Base-by-base conservation (phyloP, 2,888 invertebrate species). In the Dicroscelio sp. region DNA sequence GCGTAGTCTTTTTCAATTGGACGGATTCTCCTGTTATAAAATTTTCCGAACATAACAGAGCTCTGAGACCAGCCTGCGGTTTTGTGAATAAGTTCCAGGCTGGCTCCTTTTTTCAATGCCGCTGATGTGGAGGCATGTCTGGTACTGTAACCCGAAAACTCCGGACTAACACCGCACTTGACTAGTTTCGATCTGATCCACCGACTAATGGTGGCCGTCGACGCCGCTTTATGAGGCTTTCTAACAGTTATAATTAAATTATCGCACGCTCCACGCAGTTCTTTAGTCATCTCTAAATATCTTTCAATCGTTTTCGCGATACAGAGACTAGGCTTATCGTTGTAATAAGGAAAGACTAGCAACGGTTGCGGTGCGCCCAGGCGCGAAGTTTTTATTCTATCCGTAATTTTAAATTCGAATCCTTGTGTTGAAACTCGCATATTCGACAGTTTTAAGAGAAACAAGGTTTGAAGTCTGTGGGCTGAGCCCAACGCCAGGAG, bases 381-480 rank as follows among this genome's bases (percentile, higher is more conserved):
- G 0, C 86, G 48, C 6, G 89, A 91, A 6, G 88, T 92, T 27
- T 88, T 91, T 17, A 88, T 88, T 4, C 69, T 35, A 55, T 86
- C 84, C 0, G 27, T 27, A n/a, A 90, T 86, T 38, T n/a, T 69
- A 4, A 90, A 79, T 71, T 88, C 80, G 2, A 75, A 82, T 20
- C 76, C 76, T n/a, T 75, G 10, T 10, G 63, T 17, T 0, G 86
- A 20, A 20, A 43, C 17, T 17, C 30, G 27, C 38, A 82, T 55
- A 65, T 43, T 17, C 8, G 27, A 20, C n/a, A 63, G 35, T 86
- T 52, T 79, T 33, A 92, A 91, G 8, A 90, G 14, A 1, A 88
- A 60, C 8, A 91, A 52, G 2, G 85, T 80, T 71, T 92, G 88
- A 12, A 88, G 67, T 20, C 90, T 89, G 30, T 92, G 90, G 0